Conservation (phyloP, 2,888 invertebrate genomes). For the Brachycybe producta region DNA sequence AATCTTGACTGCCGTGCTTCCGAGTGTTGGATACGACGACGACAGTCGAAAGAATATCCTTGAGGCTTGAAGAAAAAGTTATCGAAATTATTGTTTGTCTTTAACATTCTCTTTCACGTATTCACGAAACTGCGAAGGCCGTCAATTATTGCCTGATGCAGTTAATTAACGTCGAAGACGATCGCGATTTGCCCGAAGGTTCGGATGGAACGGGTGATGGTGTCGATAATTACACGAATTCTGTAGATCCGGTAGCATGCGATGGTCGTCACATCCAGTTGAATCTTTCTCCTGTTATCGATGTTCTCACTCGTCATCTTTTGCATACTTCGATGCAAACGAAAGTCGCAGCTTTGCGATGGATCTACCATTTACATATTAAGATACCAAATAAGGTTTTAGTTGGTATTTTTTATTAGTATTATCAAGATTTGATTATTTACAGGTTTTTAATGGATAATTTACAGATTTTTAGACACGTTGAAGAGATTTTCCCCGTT, state of each 20-base stretch:
- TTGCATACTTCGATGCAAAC: conserved; percentile 81
- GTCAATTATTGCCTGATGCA: conserved; percentile 74
- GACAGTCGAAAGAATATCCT: conserved; percentile 56
- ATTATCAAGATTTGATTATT: conserved; percentile 18
- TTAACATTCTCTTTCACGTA: conserved; percentile 23
- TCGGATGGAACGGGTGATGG: conserved; percentile 18
- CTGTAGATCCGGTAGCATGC: neutral
- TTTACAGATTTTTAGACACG: conserved; percentile 42
- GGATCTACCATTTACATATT: conserved; percentile 85
- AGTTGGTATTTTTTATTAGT: conserved; percentile 1
- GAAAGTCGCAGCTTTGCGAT: conserved; percentile 85
- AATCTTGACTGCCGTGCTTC: conserved; percentile 79
- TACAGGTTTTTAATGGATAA: too few species aligned
- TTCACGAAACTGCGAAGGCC: conserved; percentile 68
- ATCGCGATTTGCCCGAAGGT: conserved; percentile 33
- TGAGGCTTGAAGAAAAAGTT: too few species aligned
- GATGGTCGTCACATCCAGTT: conserved; percentile 21
- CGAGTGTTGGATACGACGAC: conserved; percentile 76
- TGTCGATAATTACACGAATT: conserved; percentile 10
- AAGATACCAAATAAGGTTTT: conserved; percentile 68
- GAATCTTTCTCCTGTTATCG: conserved; percentile 56
- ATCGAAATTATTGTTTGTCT: neutral
- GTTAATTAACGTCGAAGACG: conserved; percentile 56
- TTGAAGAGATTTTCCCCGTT: conserved; percentile 46
- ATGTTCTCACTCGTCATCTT: conserved; percentile 67